Percentiles rank a stretch among this genome's conserved stretches.
phyloP scores from a whole-genome alignment of 2,113 vertebrate genomes.

The Acanthochromis polyacanthus region DNA sequence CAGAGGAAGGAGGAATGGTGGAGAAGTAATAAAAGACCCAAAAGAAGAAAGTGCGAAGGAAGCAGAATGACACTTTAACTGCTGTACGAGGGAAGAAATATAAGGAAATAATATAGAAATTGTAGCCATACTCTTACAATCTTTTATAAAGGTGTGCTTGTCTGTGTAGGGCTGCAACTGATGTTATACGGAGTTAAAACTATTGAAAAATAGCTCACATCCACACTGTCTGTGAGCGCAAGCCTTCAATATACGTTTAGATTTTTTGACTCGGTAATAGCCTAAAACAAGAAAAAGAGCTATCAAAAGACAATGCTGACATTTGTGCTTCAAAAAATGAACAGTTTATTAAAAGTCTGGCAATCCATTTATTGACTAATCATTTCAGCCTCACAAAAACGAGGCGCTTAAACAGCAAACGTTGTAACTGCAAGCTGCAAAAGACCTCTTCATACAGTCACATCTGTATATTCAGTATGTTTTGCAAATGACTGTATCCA shows the following conservation, averaged over 20 bases:
- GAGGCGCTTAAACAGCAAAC: background rate
- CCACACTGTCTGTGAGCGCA: background rate
- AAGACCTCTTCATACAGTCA: too few relatives aligned
- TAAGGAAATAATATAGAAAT: slow-evolving; percentile 28
- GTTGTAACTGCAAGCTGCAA: background rate
- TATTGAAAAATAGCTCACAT: background rate
- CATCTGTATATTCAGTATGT: background rate
- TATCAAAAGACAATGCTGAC: background rate
- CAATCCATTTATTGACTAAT: too few relatives aligned
- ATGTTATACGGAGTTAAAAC: background rate
- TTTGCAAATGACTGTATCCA: too few relatives aligned
- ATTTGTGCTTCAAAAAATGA: background rate
- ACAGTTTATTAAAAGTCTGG: background rate
- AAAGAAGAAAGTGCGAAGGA: slow-evolving; percentile 42
- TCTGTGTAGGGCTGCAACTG: background rate
- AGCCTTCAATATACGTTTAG: background rate
- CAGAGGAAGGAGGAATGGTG: slow-evolving; percentile 53
- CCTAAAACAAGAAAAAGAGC: background rate
- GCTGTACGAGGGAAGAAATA: slow-evolving; percentile 33
- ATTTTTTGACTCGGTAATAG: background rate
- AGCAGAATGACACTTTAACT: slow-evolving; percentile 39
- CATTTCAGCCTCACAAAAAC: too few relatives aligned
- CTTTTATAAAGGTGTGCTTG: slow-evolving; percentile 24
- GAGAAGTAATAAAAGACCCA: slow-evolving; percentile 54
- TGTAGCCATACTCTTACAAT: background rate